Conservation (phyloP, 2,797 vertebrate species). For the Hippoglossus hippoglossus region DNA sequence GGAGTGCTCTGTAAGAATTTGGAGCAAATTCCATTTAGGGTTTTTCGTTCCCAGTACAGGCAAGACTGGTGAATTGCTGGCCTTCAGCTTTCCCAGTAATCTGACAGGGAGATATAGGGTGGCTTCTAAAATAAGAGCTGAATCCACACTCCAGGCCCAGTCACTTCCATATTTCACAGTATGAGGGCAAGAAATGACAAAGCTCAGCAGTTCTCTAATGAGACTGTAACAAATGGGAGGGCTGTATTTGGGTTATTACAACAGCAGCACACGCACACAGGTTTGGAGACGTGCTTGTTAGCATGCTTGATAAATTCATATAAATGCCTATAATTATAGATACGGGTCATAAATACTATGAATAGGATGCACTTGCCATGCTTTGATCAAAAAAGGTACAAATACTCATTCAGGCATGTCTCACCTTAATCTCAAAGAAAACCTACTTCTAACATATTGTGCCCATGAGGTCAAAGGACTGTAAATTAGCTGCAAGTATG, state of each 20-base stretch:
- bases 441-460: background rate
- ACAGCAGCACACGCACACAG: slow-evolving; percentile 30
- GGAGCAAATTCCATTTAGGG: slow-evolving; percentile 17
- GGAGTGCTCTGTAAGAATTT: slow-evolving; percentile 12
- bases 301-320: slow-evolving; percentile 43
- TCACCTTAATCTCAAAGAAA: slow-evolving; percentile 3
- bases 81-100: slow-evolving; percentile 59
- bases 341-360: slow-evolving; percentile 8
- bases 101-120: slow-evolving; percentile 74
- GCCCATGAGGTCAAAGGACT: background rate
- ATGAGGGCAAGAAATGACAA: slow-evolving; percentile 71
- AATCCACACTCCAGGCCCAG: slow-evolving; percentile 70
- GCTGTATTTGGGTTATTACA: slow-evolving; percentile 68
- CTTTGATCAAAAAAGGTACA: background rate
- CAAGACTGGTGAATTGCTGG: slow-evolving; percentile 47
- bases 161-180: slow-evolving; percentile 77
- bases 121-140: slow-evolving; percentile 78
- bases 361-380: background rate
- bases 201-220: slow-evolving; percentile 77
- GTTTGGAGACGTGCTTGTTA: slow-evolving; percentile 46
- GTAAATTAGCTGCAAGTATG: background rate
- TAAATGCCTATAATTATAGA: slow-evolving; percentile 32
- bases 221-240: slow-evolving; percentile 72
- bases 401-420: background rate
- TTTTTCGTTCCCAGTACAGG: slow-evolving; percentile 43